phyloP scores from a whole-genome alignment of 2,888 invertebrate species.

The Timema podura region DNA sequence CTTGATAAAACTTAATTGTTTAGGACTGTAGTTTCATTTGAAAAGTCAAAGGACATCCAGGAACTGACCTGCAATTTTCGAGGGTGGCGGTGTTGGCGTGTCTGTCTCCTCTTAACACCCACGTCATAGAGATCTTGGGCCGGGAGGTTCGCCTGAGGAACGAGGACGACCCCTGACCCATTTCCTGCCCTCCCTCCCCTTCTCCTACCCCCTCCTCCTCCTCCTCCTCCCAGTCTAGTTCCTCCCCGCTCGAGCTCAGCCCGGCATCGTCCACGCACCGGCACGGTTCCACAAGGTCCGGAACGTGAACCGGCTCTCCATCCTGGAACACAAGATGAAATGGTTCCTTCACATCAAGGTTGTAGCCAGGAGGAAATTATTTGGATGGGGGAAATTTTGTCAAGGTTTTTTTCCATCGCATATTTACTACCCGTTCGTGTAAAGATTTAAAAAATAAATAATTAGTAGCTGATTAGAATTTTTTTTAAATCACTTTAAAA shows the following conservation, averaged over 20 bases:
- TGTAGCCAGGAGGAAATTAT: too few relatives aligned
- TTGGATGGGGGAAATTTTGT: too few relatives aligned
- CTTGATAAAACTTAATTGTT: too few relatives aligned
- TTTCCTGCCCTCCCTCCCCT: slow-evolving; percentile 34
- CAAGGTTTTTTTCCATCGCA: too few relatives aligned
- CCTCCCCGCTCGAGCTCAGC: slow-evolving; percentile 21
- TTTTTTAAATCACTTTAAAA: too few relatives aligned
- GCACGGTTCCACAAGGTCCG: slow-evolving; percentile 31
- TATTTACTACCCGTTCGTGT: too few relatives aligned
- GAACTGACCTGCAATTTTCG: too few relatives aligned
- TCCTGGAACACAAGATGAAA: slow-evolving; percentile 21
- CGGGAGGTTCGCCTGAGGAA: slow-evolving; percentile 42
- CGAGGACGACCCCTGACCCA: slow-evolving; percentile 43
- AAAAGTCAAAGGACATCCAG: too few relatives aligned
- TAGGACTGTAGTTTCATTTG: too few relatives aligned
- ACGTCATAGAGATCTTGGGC: slow-evolving; percentile 69
- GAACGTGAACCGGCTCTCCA: slow-evolving; percentile 26
- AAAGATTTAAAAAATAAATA: too few relatives aligned
- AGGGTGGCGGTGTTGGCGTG: slow-evolving; percentile 24
- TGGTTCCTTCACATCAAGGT: not conserved
- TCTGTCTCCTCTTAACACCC: slow-evolving; percentile 65
- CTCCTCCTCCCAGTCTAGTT: slow-evolving; percentile 14
- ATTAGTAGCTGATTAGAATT: too few relatives aligned
- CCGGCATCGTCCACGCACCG: slow-evolving; percentile 27
- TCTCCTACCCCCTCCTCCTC: slow-evolving; percentile 17